A percentile compares a stretch with the other conserved stretches of the same genome.
phyloP scores from a whole-genome alignment of 2,113 vertebrate species.

The Phoenicopterus ruber region DNA sequence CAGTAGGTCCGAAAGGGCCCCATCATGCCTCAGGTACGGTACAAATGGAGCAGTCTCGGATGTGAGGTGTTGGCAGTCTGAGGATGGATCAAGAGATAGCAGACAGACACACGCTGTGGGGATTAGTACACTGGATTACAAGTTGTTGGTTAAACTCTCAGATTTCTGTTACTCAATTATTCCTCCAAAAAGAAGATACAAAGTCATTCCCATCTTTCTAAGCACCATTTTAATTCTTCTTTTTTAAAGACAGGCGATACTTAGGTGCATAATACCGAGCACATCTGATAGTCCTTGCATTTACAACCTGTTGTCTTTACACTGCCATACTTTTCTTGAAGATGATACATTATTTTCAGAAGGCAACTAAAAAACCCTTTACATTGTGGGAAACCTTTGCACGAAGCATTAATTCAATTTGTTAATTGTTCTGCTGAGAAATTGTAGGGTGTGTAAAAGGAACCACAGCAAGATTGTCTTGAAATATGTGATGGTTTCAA shows the following conservation, averaged over 20 bases:
- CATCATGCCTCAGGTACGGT: rapidly evolving
- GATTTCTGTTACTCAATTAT: constrained; percentile 34
- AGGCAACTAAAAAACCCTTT: background rate
- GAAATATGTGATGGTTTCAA: background rate
- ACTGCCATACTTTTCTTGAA: background rate
- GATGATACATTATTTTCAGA: background rate
- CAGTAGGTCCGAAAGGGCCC: background rate
- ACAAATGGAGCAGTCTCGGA: background rate
- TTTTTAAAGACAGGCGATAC: background rate
- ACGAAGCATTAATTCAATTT: background rate
- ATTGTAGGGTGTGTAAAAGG: background rate
- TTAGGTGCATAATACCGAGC: background rate
- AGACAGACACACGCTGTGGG: background rate
- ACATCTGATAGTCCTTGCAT: background rate
- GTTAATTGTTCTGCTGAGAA: background rate
- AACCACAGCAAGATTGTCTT: background rate
- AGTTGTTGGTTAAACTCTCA: constrained; percentile 1
- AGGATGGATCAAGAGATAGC: background rate
- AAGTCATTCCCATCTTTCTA: background rate
- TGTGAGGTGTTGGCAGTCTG: background rate
- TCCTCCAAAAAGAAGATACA: background rate
- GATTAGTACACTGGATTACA: constrained; percentile 30
- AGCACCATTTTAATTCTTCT: background rate
- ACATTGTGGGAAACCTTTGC: background rate
- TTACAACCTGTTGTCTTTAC: background rate